Evolutionary conservation across 1,140 invertebrate genomes (phyloP).

Genomic region (Achroia grisella): DNA sequence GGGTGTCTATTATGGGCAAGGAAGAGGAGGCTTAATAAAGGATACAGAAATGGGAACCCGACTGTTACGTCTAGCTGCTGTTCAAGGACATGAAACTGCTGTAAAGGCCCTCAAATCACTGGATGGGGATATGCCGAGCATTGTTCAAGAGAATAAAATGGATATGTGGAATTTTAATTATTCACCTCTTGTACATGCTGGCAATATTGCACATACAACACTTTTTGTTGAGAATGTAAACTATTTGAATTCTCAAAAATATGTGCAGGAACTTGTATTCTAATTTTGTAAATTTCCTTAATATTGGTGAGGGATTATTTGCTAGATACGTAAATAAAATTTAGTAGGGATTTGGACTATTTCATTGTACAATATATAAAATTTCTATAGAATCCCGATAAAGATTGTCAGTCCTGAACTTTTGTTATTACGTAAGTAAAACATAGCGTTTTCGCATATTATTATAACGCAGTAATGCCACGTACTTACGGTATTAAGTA

Average conservation of each 20-base stretch:
- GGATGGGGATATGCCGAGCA: slow-evolving; percentile 15
- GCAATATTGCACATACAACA: slow-evolving; percentile 30
- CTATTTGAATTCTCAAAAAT: slow-evolving; percentile 12
- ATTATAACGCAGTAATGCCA: too few species aligned
- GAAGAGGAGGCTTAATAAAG: slow-evolving; percentile 71
- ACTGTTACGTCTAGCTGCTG: slow-evolving; percentile 74
- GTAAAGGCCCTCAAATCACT: slow-evolving; percentile 63
- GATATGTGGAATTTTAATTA: slow-evolving; percentile 22
- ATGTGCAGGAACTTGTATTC: too few species aligned
- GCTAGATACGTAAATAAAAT: too few species aligned
- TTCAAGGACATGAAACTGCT: slow-evolving; percentile 75
- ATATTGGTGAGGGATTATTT: too few species aligned
- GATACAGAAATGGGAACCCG: slow-evolving; percentile 65
- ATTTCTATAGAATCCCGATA: too few species aligned
- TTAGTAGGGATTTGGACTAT: too few species aligned
- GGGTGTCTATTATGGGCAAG: slow-evolving; percentile 78
- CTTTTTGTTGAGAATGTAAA: slow-evolving; percentile 49
- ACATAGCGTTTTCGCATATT: too few species aligned
- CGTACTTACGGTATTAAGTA: too few species aligned
- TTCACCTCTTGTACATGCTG: slow-evolving; percentile 19
- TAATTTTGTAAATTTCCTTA: too few species aligned
- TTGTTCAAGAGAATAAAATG: background rate
- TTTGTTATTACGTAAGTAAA: too few species aligned
- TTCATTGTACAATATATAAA: too few species aligned
- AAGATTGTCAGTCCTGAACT: too few species aligned